A percentile compares a stretch with the other conserved stretches of the same genome.
Conservation (phyloP, 2,113 vertebrate genomes). For the Ceratotherium simum region DNA sequence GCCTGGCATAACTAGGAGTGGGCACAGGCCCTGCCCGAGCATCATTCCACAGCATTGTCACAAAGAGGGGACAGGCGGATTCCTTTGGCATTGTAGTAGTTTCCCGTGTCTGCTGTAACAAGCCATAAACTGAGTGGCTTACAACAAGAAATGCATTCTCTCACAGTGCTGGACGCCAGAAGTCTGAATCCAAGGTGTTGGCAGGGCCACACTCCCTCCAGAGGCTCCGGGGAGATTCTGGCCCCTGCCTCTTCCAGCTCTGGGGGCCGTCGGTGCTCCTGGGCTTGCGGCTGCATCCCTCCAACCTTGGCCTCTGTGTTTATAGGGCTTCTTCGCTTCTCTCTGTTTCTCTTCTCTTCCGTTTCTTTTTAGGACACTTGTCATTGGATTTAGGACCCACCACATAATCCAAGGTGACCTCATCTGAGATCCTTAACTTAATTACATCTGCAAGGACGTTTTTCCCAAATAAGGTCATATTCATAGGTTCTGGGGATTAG, state of each 20-base stretch:
- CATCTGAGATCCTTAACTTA: too few relatives aligned
- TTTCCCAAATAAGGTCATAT: not conserved
- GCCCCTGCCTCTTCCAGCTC: not conserved
- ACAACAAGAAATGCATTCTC: not conserved
- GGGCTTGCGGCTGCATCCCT: fast-evolving
- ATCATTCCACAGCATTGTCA: not conserved
- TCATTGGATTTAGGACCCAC: not conserved
- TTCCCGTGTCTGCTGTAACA: not conserved
- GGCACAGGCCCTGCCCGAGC: not conserved
- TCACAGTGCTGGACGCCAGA: too few relatives aligned
- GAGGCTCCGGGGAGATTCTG: not conserved
- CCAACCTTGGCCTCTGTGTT: not conserved
- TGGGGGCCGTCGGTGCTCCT: not conserved
- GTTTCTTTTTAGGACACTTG: not conserved
- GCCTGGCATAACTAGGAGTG: fast-evolving
- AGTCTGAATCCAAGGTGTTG: not conserved
- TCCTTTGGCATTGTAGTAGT: fast-evolving
- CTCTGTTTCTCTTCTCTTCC: not conserved
- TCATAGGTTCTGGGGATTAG: not conserved
- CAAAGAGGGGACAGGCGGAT: not conserved
- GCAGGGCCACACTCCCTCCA: fast-evolving
- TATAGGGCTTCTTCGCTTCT: not conserved
- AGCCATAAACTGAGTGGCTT: not conserved
- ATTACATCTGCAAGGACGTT: not conserved
- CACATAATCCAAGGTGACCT: not conserved